Conservation (phyloP, 2,888 invertebrate genomes). For the Nyleta sp. region DNA sequence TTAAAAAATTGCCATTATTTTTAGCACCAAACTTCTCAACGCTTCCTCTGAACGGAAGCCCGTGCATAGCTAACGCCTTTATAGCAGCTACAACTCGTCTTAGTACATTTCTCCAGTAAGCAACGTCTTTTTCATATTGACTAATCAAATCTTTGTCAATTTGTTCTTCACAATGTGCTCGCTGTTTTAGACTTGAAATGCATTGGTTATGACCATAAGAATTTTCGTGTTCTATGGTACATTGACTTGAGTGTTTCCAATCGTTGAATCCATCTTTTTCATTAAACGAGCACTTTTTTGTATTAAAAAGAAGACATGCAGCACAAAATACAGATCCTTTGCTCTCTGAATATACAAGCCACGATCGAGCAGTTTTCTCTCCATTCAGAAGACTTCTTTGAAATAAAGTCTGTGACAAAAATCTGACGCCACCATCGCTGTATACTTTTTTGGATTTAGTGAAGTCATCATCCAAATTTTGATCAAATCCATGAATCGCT, state of each 20-base stretch:
- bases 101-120: slow-evolving; percentile 44
- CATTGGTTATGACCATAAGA: neutral
- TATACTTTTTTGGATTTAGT: slow-evolving; percentile 14
- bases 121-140: no score
- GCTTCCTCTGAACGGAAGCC: slow-evolving; percentile 71
- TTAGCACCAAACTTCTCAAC: slow-evolving; percentile 69
- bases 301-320: neutral
- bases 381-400: neutral
- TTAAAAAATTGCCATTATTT: slow-evolving; percentile 74
- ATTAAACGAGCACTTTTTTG: no score
- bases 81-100: slow-evolving; percentile 68
- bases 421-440: slow-evolving; percentile 2
- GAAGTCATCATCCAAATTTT: slow-evolving; percentile 42
- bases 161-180: slow-evolving; percentile 35
- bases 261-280: slow-evolving; percentile 18
- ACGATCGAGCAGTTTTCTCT: neutral
- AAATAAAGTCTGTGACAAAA: neutral
- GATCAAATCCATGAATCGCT: slow-evolving; percentile 19
- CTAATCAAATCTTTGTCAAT: slow-evolving; percentile 61
- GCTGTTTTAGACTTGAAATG: neutral
- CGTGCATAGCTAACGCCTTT: slow-evolving; percentile 67
- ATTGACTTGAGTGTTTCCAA: slow-evolving; percentile 25
- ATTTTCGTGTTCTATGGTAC: slow-evolving; percentile 31
- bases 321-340: slow-evolving; percentile 17
- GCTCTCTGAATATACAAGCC: slow-evolving; percentile 14